Conservation (phyloP, 2,888 invertebrate species). For the Aleiodes testaceus region DNA sequence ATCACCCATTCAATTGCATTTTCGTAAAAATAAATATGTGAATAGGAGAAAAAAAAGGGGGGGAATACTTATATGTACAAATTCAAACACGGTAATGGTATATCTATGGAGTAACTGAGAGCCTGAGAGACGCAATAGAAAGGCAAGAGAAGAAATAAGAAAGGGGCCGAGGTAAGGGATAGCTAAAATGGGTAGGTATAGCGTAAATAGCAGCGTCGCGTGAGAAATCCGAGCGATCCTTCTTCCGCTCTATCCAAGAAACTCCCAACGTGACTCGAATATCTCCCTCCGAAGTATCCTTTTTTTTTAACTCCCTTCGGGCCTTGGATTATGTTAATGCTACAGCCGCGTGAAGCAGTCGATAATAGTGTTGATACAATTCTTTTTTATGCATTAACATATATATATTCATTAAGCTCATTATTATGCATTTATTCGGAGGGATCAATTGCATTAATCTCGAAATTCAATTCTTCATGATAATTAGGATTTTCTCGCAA, state of each 20-base stretch:
- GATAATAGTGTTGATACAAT: slow-evolving; percentile 47
- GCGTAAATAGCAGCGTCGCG: slow-evolving; percentile 42
- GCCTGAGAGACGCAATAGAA: slow-evolving; percentile 21
- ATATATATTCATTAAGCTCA: slow-evolving; percentile 8
- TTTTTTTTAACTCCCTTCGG: slow-evolving; percentile 30
- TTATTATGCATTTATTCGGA: not conserved
- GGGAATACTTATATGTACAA: slow-evolving; percentile 8
- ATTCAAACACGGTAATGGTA: slow-evolving; percentile 21
- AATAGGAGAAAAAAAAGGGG: not conserved
- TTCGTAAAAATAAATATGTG: not conserved
- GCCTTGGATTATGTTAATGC: slow-evolving; percentile 50
- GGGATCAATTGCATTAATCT: too few relatives aligned
- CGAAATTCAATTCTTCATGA: too few relatives aligned
- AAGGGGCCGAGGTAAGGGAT: slow-evolving; percentile 12
- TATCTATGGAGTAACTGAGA: slow-evolving; percentile 28
- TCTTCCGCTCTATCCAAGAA: slow-evolving; percentile 50
- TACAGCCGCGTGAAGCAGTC: slow-evolving; percentile 40
- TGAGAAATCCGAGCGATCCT: slow-evolving; percentile 54
- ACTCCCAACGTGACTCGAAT: slow-evolving; percentile 53
- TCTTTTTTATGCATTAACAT: slow-evolving; percentile 10
- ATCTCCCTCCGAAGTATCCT: slow-evolving; percentile 33
- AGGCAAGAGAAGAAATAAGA: not conserved
- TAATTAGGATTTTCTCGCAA: too few relatives aligned
- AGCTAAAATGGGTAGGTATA: slow-evolving; percentile 33
- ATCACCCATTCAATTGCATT: slow-evolving; percentile 23